A percentile compares a stretch with the other conserved stretches of the same genome.
Conservation (phyloP, 2,888 invertebrate genomes). For the Itoplectis maculator region DNA sequence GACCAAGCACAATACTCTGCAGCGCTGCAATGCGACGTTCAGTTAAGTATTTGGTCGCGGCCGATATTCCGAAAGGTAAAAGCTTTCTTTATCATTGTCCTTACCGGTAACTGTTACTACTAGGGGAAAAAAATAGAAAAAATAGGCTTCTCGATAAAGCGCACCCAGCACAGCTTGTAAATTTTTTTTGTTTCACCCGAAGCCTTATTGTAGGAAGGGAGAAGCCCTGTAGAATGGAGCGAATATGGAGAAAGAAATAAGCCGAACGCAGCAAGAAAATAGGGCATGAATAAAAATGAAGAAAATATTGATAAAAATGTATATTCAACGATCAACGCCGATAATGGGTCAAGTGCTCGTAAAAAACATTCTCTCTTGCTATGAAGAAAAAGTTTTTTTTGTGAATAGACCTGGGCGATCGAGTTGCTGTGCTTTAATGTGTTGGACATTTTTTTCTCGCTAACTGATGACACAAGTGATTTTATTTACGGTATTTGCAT, state of each 20-base stretch:
- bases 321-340: conserved; percentile 32
- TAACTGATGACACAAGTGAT: neutral
- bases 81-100: conserved; percentile 56
- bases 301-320: conserved; percentile 17
- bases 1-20: conserved; percentile 32
- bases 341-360: conserved; percentile 41
- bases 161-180: conserved; percentile 11
- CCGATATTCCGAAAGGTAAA: conserved; percentile 51
- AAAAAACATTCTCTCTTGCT: conserved; percentile 28
- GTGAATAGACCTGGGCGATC: neutral
- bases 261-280: conserved; percentile 18
- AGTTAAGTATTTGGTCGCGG: conserved; percentile 44
- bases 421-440: neutral
- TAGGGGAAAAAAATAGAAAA: neutral
- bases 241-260: conserved; percentile 23
- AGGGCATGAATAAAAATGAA: conserved; percentile 14
- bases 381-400: neutral
- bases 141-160: conserved; percentile 34
- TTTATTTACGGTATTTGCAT: neutral
- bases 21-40: conserved; percentile 24
- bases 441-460: neutral
- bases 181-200: conserved; percentile 9
- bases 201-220: conserved; percentile 24
- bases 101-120: conserved; percentile 6
- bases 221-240: conserved; percentile 3